Percentiles rank a stretch among this genome's conserved stretches.
phyloP scores from a whole-genome alignment of 1,140 invertebrate species.

The Trichogramma pretiosum region DNA sequence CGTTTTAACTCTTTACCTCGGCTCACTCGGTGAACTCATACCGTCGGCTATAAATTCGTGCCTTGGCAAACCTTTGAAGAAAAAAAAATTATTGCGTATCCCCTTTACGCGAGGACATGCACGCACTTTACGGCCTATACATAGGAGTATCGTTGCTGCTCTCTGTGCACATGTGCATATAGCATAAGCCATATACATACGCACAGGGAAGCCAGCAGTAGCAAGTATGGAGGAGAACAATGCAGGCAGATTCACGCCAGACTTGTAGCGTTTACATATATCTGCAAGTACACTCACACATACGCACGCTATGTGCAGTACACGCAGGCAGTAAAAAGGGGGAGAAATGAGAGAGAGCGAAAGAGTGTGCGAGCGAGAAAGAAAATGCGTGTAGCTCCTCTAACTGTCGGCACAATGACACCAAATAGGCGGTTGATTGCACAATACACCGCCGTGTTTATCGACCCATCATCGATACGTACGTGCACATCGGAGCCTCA shows the following conservation, averaged over 20 bases:
- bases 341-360: background rate
- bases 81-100: constrained; percentile 25
- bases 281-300: no score
- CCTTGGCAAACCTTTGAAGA: constrained; percentile 13
- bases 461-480: constrained; percentile 37
- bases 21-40: no score
- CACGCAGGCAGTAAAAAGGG: background rate
- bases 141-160: no score
- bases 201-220: no score
- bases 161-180: no score
- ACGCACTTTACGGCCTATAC: no score
- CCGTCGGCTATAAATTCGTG: no score
- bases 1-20: no score
- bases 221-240: no score
- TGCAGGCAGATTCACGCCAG: constrained; percentile 9
- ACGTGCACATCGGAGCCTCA: constrained; percentile 11
- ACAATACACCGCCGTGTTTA: constrained; percentile 38
- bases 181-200: no score
- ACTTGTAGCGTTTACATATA: background rate
- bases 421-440: constrained; percentile 42
- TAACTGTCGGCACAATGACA: constrained; percentile 36
- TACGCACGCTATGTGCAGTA: no score
- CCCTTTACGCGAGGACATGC: constrained; percentile 8
- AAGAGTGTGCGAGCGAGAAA: constrained; percentile 3
- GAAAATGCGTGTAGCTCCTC: constrained; percentile 19